Evolutionary conservation across 1,140 invertebrate species (phyloP).

Genomic region (Meloidogyne floridensis): DNA sequence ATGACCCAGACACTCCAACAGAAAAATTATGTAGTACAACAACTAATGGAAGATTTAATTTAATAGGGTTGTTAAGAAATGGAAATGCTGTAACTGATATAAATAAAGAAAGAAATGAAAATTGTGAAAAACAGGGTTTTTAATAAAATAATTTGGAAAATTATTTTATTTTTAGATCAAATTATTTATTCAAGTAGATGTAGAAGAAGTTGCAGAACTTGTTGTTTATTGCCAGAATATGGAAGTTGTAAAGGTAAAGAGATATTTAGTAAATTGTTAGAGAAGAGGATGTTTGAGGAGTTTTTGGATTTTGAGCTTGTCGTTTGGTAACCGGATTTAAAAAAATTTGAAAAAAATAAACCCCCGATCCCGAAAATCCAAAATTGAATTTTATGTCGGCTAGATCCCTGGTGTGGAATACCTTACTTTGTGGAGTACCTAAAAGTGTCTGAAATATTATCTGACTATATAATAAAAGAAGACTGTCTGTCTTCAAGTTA

Average conservation of each 20-base stretch:
- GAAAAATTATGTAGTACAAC: conserved; percentile 10
- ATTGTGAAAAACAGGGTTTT: conserved; percentile 2
- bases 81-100: conserved; percentile 2
- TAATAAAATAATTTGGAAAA: not conserved
- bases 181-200: conserved; percentile 18
- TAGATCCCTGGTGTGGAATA: no score
- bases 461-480: no score
- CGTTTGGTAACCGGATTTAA: no score
- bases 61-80: conserved; percentile 3
- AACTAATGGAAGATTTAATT: conserved; percentile 7
- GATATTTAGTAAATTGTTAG: no score
- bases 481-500: no score
- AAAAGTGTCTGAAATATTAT: no score
- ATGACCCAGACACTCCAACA: not conserved
- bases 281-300: no score
- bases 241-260: conserved; percentile 17
- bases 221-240: conserved; percentile 22
- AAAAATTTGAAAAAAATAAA: no score
- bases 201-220: conserved; percentile 16
- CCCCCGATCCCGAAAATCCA: no score
- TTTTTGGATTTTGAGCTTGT: no score
- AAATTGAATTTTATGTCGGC: no score
- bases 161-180: conserved; percentile 1
- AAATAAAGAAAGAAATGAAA: not conserved
- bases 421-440: no score